Percentiles rank a stretch among this genome's conserved stretches.
These are phyloP conservation scores for Caenorhabditis briggsae DNA, from an alignment of 1,140 invertebrate species.

Conservation along the genomic window DNA sequence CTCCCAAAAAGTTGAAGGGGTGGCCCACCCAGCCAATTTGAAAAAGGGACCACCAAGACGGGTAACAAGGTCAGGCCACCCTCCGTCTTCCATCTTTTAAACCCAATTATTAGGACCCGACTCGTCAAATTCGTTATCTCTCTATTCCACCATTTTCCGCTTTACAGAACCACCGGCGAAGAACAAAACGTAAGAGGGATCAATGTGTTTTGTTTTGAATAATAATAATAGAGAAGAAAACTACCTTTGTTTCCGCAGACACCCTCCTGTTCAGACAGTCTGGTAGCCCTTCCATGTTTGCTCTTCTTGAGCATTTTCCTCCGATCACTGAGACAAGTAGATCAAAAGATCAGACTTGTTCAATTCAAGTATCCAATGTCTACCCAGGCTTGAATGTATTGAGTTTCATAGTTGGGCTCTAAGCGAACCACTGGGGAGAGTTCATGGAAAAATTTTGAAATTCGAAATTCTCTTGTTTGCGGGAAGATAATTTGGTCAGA, in stretches of 20 bases:
- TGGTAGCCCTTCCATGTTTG: background rate
- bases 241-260: slow-evolving; percentile 3
- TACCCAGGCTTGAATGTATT: slow-evolving; percentile 15
- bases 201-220: slow-evolving; percentile 5
- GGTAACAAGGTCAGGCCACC: slow-evolving; percentile 44
- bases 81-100: background rate
- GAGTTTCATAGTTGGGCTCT: background rate
- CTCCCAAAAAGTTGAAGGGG: too few species aligned
- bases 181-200: background rate
- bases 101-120: slow-evolving; percentile 26
- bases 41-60: slow-evolving; percentile 4
- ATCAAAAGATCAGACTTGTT: slow-evolving; percentile 50
- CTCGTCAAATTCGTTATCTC: slow-evolving; percentile 13
- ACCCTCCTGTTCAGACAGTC: background rate
- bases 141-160: background rate
- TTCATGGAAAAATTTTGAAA: slow-evolving; percentile 8
- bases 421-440: background rate
- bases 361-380: slow-evolving; percentile 49
- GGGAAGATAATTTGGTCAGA: background rate
- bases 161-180: background rate
- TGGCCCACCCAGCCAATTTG: background rate
- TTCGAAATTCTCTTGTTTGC: slow-evolving; percentile 11
- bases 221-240: background rate
- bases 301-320: background rate
- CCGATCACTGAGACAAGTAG: slow-evolving; percentile 7